Base-by-base conservation (phyloP, 2,888 invertebrate genomes). In the Quadroppia sp. region DNA sequence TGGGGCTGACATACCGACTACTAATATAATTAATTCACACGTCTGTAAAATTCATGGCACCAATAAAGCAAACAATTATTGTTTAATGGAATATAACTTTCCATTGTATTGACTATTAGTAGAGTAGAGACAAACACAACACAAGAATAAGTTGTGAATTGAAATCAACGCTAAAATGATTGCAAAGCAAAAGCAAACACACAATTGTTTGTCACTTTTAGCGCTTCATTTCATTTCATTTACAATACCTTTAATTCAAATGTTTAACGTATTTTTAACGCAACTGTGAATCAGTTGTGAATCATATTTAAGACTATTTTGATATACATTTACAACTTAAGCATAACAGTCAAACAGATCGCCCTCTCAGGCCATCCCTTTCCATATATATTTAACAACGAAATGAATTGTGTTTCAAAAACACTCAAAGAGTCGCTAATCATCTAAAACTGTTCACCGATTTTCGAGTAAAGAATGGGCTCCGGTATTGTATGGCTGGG, bases 41-140 rank as follows among this genome's bases (percentile, higher is more conserved):
- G 17, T 53, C 53, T 53, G 53, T 53, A 53, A 53, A 53, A 53
- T 3, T 20, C 9, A 53, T 53, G 53, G 28, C 28, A 53, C 53
- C 53, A 53, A 53, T 53, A 53, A 53, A 53, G 23, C 23, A 20
- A 13, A 45, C 45, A 53, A 20, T 25, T 20, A 53, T 53, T 53
- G 53, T 53, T 53, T 53, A 53, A 53, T 53, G 53, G 53, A 53
- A 20, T 25, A 53, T 53, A 53, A 53, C 23, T 53, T 53, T 53
- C 50, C 23, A 15, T 45, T 13, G 45, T 45, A 45, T 45, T 45
- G 15, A 15, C 45, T 53, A 53, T 23, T 53, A 53, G 7, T 53
- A 53, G 23, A 53, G 53, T 23, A 25, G 28, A 25, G 28, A 53
- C 28, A 53, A 13, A 4, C 6, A 7, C 2, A 45, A 45, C 17